These are phyloP conservation scores for Aphelenchoides bicaudatus DNA, from an alignment of 2,888 invertebrate species.

Conservation along the genomic window DNA sequence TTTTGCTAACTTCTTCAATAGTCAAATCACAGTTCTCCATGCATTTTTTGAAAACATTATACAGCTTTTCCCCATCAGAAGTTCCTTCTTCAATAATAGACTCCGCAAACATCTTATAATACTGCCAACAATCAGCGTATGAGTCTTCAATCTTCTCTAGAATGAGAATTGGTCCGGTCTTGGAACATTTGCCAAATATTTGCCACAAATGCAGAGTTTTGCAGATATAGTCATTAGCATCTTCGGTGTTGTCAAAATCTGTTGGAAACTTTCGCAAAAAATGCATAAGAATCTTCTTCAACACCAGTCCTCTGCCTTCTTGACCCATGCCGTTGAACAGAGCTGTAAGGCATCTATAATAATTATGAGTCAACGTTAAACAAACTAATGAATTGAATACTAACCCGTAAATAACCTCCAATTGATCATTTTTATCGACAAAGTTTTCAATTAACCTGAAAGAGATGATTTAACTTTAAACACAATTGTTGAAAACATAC, in stretches of 20 bases:
- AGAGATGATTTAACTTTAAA: not conserved
- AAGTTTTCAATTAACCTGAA: conserved; percentile 13
- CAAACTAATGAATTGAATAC: conserved; percentile 1
- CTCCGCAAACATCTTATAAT: conserved; percentile 3
- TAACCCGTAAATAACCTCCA: conserved; percentile 1
- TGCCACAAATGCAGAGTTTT: conserved; percentile 17
- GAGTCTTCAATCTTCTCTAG: conserved; percentile 14
- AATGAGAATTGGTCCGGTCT: not conserved
- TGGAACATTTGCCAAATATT: conserved; percentile 12
- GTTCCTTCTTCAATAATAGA: not conserved
- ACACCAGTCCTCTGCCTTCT: not conserved
- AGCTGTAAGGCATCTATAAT: conserved; percentile 1
- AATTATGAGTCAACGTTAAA: not conserved
- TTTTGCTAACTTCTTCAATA: not conserved
- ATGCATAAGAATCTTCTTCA: conserved; percentile 18
- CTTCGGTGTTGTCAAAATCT: not conserved
- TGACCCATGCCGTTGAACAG: not conserved
- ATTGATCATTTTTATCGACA: conserved; percentile 10
- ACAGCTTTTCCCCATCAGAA: conserved; percentile 1
- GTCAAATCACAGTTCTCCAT: conserved; percentile 3
- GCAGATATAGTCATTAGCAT: conserved; percentile 1
- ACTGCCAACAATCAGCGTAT: conserved; percentile 16
- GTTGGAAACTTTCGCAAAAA: conserved; percentile 1
- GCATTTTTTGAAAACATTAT: conserved; percentile 12
- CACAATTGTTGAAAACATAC: conserved; percentile 3